A percentile compares a stretch with the other conserved stretches of the same genome.
Evolutionary conservation across 2,797 vertebrate genomes (phyloP).

Genomic region (Rallus crepitans): DNA sequence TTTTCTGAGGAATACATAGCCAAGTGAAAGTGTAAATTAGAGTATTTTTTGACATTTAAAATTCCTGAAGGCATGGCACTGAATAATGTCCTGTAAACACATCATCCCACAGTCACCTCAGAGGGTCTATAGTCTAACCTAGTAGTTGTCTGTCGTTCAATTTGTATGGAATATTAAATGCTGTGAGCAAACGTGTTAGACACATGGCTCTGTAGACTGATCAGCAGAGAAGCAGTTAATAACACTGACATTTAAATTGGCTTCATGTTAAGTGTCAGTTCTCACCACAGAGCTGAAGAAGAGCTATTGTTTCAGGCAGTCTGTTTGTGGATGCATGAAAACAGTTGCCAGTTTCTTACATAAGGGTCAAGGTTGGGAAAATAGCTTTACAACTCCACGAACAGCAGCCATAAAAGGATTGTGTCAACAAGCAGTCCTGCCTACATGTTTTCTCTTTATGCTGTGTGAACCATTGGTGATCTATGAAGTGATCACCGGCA

Average conservation of each 20-base stretch:
- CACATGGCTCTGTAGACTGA: neutral
- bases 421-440: slow-evolving; percentile 13
- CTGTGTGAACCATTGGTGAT: neutral
- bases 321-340: slow-evolving; percentile 40
- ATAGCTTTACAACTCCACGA: neutral
- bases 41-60: neutral
- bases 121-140: neutral
- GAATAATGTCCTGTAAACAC: neutral
- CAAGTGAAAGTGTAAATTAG: neutral
- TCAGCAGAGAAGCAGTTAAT: slow-evolving; percentile 56
- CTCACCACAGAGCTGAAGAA: slow-evolving; percentile 42
- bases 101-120: neutral
- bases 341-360: slow-evolving; percentile 37
- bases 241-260: slow-evolving; percentile 57
- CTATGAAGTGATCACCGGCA: neutral
- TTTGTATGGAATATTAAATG: slow-evolving; percentile 5
- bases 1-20: neutral
- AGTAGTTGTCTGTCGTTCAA: neutral
- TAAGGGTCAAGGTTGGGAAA: slow-evolving; percentile 52
- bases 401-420: slow-evolving; percentile 24
- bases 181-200: neutral
- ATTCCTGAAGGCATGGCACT: neutral
- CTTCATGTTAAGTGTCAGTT: slow-evolving; percentile 59
- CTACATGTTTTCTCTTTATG: neutral
- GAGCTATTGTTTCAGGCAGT: slow-evolving; percentile 58